phyloP scores from a whole-genome alignment of 2,888 invertebrate genomes.

The Limnephilus lunatus region DNA sequence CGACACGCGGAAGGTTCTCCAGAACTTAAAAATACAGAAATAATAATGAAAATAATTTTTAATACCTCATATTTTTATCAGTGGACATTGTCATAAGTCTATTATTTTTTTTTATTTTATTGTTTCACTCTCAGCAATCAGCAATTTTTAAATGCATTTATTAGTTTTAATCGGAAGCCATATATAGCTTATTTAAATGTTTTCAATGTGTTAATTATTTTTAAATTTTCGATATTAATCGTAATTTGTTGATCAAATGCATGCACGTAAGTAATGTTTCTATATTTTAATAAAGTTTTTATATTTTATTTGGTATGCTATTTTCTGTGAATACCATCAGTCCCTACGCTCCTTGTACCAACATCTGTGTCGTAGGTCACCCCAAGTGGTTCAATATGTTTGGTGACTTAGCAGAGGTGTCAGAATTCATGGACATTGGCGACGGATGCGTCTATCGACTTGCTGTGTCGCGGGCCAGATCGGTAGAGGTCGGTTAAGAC shows the following conservation, averaged over 20 bases:
- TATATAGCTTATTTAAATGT: background rate
- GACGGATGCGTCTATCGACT: too few relatives aligned
- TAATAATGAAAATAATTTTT: background rate
- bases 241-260: slow-evolving; percentile 26
- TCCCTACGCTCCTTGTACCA: too few relatives aligned
- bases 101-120: background rate
- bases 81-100: background rate
- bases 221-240: background rate
- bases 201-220: background rate
- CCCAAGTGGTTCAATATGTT: too few relatives aligned
- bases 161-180: background rate
- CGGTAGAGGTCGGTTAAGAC: too few relatives aligned
- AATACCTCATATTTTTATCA: background rate
- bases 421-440: too few relatives aligned
- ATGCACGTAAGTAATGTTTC: background rate
- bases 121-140: background rate
- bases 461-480: too few relatives aligned
- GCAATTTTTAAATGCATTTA: background rate
- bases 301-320: background rate
- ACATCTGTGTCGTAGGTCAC: too few relatives aligned
- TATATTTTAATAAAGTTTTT: background rate
- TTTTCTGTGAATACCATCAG: background rate
- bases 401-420: too few relatives aligned
- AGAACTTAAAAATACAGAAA: background rate
- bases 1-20: background rate